These are phyloP conservation scores for Zygothrica quintamaculata DNA, from an alignment of 2,888 invertebrate species.

Conservation along the genomic window DNA sequence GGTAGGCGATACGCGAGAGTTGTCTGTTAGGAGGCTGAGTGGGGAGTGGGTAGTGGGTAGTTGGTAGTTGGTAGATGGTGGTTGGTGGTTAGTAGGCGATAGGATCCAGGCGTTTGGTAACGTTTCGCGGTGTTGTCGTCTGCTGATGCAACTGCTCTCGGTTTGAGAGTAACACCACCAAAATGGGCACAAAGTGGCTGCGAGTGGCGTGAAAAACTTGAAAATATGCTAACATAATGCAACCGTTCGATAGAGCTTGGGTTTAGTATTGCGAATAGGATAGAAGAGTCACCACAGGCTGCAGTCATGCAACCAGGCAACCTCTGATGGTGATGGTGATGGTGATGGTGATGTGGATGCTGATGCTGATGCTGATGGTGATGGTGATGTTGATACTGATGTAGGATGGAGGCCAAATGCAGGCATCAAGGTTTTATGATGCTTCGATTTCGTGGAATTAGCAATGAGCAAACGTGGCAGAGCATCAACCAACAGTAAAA, in stretches of 20 bases:
- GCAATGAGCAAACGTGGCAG: constrained; percentile 65
- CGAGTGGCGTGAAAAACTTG: constrained; percentile 62
- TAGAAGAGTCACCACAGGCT: too few species aligned
- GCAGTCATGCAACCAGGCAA: too few species aligned
- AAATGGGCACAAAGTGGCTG: constrained; percentile 56
- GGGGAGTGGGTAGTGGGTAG: not conserved
- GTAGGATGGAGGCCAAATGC: constrained; percentile 35
- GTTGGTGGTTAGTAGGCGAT: too few species aligned
- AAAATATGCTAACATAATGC: constrained; percentile 72
- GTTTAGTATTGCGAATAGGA: not conserved
- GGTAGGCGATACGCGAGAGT: constrained; percentile 9
- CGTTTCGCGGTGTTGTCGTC: constrained; percentile 22
- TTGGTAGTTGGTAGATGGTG: too few species aligned
- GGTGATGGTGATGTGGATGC: constrained; percentile 2
- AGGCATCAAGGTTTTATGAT: constrained; percentile 76
- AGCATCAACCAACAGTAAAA: constrained; percentile 16
- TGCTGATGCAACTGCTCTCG: constrained; percentile 57
- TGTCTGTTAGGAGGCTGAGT: too few species aligned
- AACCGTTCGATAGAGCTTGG: constrained; percentile 26
- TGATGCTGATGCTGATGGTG: constrained; percentile 4
- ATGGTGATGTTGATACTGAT: constrained; percentile 10
- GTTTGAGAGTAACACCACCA: constrained; percentile 23
- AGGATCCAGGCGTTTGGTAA: too few species aligned
- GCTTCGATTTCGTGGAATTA: constrained; percentile 82
- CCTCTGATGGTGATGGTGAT: too few species aligned